These are phyloP conservation scores for Cybosia mesomella DNA, from an alignment of 2,888 invertebrate genomes.

Conservation along the genomic window DNA sequence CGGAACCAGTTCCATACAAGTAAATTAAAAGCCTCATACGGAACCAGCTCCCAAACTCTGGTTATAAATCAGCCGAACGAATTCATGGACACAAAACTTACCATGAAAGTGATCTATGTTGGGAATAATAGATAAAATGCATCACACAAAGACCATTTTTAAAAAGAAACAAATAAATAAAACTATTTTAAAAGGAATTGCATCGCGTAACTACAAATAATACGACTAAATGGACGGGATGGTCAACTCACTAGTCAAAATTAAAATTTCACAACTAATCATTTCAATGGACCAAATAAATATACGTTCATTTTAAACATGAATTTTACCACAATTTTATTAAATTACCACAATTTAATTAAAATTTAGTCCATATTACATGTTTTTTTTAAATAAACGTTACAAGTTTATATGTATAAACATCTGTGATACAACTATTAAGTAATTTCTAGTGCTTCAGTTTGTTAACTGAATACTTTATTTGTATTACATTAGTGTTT, in stretches of 20 bases:
- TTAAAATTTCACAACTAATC: conserved; percentile 57
- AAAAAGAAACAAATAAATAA: conserved; percentile 31
- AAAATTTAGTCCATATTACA: conserved; percentile 46
- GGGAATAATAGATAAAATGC: background rate
- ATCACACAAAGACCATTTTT: conserved; percentile 31
- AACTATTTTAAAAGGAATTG: conserved; percentile 48
- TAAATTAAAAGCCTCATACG: too few species aligned
- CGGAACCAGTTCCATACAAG: too few species aligned
- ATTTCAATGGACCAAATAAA: conserved; percentile 55
- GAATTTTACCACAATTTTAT: conserved; percentile 39
- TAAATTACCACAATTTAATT: conserved; percentile 37
- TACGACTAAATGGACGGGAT: conserved; percentile 81
- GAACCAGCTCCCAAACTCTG: too few species aligned
- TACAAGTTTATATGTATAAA: conserved; percentile 26
- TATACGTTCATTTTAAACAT: conserved; percentile 31
- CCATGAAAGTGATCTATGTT: background rate
- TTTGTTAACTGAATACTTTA: background rate
- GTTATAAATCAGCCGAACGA: too few species aligned
- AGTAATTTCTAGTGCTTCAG: background rate
- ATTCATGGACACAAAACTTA: background rate
- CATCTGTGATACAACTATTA: conserved; percentile 1
- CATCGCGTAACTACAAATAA: conserved; percentile 61
- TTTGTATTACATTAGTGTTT: background rate
- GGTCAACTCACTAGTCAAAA: conserved; percentile 77
- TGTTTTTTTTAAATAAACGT: conserved; percentile 24